phyloP scores from a whole-genome alignment of 2,113 vertebrate species.

The Erpornis zantholeuca region DNA sequence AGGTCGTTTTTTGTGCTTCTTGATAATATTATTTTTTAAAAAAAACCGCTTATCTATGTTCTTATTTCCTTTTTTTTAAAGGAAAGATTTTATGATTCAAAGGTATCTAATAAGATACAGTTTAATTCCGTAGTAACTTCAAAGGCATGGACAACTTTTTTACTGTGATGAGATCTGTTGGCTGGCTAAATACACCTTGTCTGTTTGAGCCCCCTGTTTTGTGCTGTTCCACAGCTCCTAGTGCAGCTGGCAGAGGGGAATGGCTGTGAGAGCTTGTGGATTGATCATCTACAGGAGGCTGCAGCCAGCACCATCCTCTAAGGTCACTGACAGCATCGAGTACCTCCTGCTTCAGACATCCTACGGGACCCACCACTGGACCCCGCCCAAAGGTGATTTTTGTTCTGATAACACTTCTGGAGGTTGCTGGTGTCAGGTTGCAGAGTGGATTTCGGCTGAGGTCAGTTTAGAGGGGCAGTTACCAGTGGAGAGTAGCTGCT shows the following conservation, averaged over 20 bases:
- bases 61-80: not conserved
- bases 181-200: not conserved
- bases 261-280: constrained; percentile 90
- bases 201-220: not conserved
- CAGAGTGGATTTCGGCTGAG: not conserved
- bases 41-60: not conserved
- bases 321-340: constrained; percentile 74
- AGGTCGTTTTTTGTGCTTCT: not conserved
- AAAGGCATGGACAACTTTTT: not conserved
- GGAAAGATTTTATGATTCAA: not conserved
- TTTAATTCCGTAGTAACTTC: not conserved
- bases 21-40: accelerated
- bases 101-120: not conserved
- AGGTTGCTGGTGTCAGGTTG: not conserved
- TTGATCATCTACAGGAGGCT: constrained; percentile 90
- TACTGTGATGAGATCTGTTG: accelerated
- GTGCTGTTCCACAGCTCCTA: not conserved
- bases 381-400: constrained; percentile 92
- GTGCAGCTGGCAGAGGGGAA: constrained; percentile 21
- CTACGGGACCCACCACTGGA: constrained; percentile 93
- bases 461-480: not conserved
- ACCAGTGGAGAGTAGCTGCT: not conserved
- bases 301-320: constrained; percentile 12
- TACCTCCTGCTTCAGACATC: constrained; percentile 95
- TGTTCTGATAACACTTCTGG: not conserved